Evolutionary conservation across 1,140 invertebrate species (phyloP).

Genomic region (Hesperophylax magnus): DNA sequence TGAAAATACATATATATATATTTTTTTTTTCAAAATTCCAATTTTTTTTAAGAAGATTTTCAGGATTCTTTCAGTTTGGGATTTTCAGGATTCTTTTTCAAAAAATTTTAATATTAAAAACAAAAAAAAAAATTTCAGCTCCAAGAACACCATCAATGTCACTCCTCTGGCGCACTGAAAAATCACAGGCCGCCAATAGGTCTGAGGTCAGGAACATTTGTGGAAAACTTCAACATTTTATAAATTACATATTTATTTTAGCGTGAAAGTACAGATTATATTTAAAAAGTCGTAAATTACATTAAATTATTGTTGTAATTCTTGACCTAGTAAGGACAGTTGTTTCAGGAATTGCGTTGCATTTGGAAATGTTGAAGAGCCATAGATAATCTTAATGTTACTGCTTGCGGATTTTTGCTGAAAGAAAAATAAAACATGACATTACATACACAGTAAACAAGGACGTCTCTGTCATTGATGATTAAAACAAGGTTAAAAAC

Average conservation of each 20-base stretch:
- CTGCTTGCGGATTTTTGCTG: conserved; percentile 81
- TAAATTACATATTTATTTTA: conserved; percentile 20
- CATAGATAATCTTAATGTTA: conserved; percentile 90
- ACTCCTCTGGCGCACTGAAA: no score
- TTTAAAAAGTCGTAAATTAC: not conserved
- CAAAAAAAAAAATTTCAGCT: no score
- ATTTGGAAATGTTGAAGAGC: conserved; percentile 93
- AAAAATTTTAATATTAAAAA: no score
- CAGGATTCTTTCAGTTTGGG: no score
- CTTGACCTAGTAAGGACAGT: conserved; percentile 82
- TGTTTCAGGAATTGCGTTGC: conserved; percentile 95
- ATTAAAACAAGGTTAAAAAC: not conserved
- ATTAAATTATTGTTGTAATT: conserved; percentile 64
- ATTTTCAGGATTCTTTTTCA: no score
- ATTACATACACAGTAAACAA: conserved; percentile 27
- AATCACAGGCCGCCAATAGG: no score
- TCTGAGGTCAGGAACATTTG: no score
- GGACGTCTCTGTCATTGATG: not conserved
- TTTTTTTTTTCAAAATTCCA: no score
- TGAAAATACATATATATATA: no score
- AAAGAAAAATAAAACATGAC: conserved; percentile 55
- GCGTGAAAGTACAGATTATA: not conserved
- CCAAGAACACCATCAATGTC: no score
- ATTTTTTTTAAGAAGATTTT: no score
- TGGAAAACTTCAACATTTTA: not conserved